Percentiles rank a stretch among this genome's conserved stretches.
These are phyloP conservation scores for Argyresthia albistria DNA, from an alignment of 2,888 invertebrate species.

Conservation along the genomic window DNA sequence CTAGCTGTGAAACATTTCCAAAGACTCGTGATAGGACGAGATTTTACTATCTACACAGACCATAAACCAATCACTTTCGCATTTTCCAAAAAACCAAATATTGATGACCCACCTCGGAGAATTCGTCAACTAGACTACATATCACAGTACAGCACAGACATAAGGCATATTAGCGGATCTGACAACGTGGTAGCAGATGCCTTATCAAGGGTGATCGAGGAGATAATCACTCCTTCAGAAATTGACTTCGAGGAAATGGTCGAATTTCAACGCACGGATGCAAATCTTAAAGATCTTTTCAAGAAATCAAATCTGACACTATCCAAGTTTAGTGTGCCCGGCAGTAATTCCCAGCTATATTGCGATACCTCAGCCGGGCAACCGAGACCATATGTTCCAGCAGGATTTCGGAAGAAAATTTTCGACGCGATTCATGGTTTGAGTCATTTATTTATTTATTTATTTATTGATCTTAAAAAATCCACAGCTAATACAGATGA, in stretches of 20 bases:
- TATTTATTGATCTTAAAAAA: too few relatives aligned
- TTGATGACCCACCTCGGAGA: background rate
- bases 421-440: constrained; percentile 9
- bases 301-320: background rate
- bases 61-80: constrained; percentile 3
- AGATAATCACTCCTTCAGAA: background rate
- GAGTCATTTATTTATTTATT: too few relatives aligned
- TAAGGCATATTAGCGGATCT: too few relatives aligned
- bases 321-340: background rate
- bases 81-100: constrained; percentile 2
- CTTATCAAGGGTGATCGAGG: too few relatives aligned
- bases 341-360: background rate
- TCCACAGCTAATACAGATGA: too few relatives aligned
- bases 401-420: constrained; percentile 2
- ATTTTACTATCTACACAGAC: background rate
- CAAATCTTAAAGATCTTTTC: background rate
- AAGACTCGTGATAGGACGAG: background rate
- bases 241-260: background rate
- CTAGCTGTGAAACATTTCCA: background rate
- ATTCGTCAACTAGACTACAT: background rate
- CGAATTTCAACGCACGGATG: background rate
- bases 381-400: constrained; percentile 5
- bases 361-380: constrained; percentile 5
- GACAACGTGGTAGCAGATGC: too few relatives aligned
- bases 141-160: background rate